Evolutionary conservation across 2,797 vertebrate genomes (phyloP).

Genomic region (Tolypeutes matacus): DNA sequence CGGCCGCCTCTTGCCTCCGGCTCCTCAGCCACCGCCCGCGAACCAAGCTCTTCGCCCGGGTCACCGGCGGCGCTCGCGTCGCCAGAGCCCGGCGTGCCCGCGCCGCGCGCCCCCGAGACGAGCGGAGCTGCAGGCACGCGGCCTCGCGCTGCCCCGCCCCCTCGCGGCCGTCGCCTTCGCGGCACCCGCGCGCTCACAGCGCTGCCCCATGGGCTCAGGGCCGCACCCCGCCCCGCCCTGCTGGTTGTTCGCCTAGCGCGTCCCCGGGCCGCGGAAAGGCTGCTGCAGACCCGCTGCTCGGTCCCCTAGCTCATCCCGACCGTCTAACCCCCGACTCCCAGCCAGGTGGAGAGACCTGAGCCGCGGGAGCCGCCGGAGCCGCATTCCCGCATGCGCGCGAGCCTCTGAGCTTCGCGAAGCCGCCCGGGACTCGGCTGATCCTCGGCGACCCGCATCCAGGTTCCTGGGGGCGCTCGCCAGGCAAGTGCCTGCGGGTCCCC

Average conservation of each 20-base stretch:
- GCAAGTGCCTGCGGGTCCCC: neutral
- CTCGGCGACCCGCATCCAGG: neutral
- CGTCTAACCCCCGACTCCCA: fast-evolving
- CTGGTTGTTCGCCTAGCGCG: too few relatives aligned
- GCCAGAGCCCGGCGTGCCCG: neutral
- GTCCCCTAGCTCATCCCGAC: fast-evolving
- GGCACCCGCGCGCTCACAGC: neutral
- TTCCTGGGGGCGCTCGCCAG: neutral
- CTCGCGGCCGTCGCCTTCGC: neutral
- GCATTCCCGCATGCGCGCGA: too few relatives aligned
- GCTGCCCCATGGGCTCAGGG: neutral
- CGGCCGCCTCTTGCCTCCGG: conserved; percentile 7
- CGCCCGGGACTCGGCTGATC: too few relatives aligned
- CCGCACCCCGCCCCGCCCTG: neutral
- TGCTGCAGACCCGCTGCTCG: too few relatives aligned
- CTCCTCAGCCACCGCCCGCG: conserved; percentile 29
- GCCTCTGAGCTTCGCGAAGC: neutral
- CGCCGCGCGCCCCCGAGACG: conserved; percentile 66
- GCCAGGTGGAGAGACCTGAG: too few relatives aligned
- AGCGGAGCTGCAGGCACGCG: neutral
- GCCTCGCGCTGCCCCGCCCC: neutral
- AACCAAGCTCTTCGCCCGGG: neutral
- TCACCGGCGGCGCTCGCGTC: conserved; percentile 65
- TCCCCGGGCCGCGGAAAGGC: neutral
- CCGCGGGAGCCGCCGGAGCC: too few relatives aligned